phyloP scores from a whole-genome alignment of 2,888 invertebrate genomes.

The Amorpha juglandis region DNA sequence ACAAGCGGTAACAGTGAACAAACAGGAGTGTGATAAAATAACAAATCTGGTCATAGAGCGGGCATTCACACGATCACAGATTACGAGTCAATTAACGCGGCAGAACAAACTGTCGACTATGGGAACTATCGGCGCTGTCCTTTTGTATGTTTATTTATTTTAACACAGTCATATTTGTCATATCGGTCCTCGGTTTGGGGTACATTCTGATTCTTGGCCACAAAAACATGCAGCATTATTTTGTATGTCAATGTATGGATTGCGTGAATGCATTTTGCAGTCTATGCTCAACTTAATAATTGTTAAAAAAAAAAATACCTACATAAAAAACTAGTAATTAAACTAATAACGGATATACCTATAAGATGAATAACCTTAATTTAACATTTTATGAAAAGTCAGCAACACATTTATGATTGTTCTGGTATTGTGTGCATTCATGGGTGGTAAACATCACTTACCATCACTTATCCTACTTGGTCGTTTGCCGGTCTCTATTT shows the following conservation, averaged over 20 bases:
- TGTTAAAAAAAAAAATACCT: too few relatives aligned
- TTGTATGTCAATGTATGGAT: neutral
- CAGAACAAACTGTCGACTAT: constrained; percentile 61
- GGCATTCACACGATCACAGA: constrained; percentile 69
- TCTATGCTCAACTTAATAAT: too few relatives aligned
- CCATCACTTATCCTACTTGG: too few relatives aligned
- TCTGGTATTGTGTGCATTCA: too few relatives aligned
- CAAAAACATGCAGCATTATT: neutral
- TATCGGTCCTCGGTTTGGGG: neutral
- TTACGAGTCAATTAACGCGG: constrained; percentile 72
- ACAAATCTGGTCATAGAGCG: constrained; percentile 33
- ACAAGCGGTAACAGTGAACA: constrained; percentile 55
- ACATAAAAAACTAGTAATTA: too few relatives aligned
- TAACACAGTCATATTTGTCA: constrained; percentile 47
- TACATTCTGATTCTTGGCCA: neutral
- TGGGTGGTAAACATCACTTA: too few relatives aligned
- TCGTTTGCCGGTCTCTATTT: too few relatives aligned
- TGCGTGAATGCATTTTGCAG: neutral
- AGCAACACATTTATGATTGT: too few relatives aligned
- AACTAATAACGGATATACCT: too few relatives aligned
- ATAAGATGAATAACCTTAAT: too few relatives aligned
- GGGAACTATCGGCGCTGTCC: constrained; percentile 49
- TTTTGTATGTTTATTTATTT: constrained; percentile 44
- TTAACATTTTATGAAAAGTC: too few relatives aligned
- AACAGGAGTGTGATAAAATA: constrained; percentile 42